Conservation (phyloP, 2,888 invertebrate genomes). For the Mythimna albipuncta region DNA sequence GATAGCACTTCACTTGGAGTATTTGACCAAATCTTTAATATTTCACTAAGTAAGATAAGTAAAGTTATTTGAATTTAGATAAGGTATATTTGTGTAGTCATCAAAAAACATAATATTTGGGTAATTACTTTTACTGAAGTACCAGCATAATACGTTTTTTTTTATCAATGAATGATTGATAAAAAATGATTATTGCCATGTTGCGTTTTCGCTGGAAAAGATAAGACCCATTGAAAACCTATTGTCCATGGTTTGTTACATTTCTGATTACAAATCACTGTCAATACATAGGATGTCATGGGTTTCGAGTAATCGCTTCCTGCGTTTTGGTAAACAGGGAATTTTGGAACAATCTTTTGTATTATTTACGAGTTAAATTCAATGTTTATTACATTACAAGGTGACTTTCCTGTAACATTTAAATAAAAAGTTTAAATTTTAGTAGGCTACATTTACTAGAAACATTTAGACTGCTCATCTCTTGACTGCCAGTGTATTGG, state of each 20-base stretch:
- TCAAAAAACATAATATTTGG: neutral
- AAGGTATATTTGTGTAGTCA: neutral
- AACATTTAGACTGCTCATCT: too few relatives aligned
- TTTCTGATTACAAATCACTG: conserved; percentile 13
- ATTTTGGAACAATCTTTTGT: conserved; percentile 1
- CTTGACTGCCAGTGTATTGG: too few relatives aligned
- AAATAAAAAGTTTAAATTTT: neutral
- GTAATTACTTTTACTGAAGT: neutral
- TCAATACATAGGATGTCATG: neutral
- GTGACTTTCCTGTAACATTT: neutral
- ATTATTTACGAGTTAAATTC: neutral
- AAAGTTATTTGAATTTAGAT: neutral
- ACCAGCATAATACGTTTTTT: neutral
- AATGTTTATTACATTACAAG: neutral
- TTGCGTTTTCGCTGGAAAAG: too few relatives aligned
- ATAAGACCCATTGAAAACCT: neutral
- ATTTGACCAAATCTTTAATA: neutral
- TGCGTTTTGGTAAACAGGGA: neutral
- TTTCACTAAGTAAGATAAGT: neutral
- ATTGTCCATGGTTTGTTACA: conserved; percentile 3
- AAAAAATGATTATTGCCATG: neutral
- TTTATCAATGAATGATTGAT: neutral
- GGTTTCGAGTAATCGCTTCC: neutral
- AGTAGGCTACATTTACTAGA: neutral
- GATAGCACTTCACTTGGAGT: neutral